These are phyloP conservation scores for Romanomermis culicivorax DNA, from an alignment of 2,888 invertebrate genomes.

Conservation along the genomic window DNA sequence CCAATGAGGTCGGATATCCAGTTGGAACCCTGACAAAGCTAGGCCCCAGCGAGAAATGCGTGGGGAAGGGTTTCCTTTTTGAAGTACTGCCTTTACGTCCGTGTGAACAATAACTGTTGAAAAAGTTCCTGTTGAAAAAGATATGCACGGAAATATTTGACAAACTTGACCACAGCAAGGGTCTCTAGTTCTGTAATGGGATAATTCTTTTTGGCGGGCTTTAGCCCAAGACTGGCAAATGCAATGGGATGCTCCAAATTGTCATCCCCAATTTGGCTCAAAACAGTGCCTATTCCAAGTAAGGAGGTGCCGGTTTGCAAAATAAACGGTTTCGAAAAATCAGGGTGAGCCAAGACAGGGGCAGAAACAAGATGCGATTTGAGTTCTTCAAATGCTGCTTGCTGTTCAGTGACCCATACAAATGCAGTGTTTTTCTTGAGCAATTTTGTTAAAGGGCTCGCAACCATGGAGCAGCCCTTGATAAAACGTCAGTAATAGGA, in stretches of 20 bases:
- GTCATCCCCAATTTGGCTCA: not conserved
- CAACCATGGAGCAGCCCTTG: not conserved
- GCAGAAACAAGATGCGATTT: not conserved
- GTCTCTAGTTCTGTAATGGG: slow-evolving; percentile 2
- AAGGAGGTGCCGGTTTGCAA: slow-evolving; percentile 7
- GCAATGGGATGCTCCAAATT: slow-evolving; percentile 2
- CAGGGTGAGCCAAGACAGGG: slow-evolving; percentile 5
- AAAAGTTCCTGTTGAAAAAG: not conserved
- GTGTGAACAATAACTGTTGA: not conserved
- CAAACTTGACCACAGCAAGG: not conserved
- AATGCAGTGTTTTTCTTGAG: not conserved
- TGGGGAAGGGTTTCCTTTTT: not conserved
- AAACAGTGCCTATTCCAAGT: not conserved
- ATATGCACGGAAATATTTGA: slow-evolving; percentile 1
- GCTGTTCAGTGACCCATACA: not conserved
- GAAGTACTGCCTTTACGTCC: not conserved
- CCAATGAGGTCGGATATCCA: not conserved
- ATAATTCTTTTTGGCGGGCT: not conserved
- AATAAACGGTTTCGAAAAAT: slow-evolving; percentile 3
- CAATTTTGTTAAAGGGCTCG: not conserved
- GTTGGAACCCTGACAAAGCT: not conserved
- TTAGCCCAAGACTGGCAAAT: not conserved
- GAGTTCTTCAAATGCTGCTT: slow-evolving; percentile 2
- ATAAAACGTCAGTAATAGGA: slow-evolving; percentile 7
- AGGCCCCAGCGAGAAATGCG: slow-evolving; percentile 1